Base-by-base conservation (phyloP, 2,888 invertebrate species). In the Metallyticus violacea region DNA sequence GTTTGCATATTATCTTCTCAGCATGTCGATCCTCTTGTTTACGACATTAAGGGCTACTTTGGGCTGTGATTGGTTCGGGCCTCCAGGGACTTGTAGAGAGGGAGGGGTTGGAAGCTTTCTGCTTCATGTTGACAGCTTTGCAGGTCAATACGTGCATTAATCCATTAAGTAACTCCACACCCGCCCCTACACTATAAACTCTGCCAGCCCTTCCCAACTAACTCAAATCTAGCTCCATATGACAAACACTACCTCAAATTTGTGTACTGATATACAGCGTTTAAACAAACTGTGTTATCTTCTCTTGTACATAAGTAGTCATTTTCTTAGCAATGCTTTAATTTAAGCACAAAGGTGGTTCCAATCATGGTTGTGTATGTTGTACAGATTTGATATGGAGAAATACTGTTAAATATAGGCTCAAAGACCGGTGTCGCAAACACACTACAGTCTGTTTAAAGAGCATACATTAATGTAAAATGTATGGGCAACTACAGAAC, bases 91-190 rank as follows among this genome's bases (percentile, higher is more conserved):
- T 83, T 83, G 83, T 25, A 83, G 77, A 83, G 79, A 82, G 25
- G 29, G 30, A 30, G 76, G 80, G 30, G 28, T 22, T 76, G 77
- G 85, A 76, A 29, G 78, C 84, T 80, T 86, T 86, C 86, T 79
- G 85, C 81, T 80, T 62, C 82, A 29, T 87, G 87, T 88, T 88
- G 88, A 88, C 88, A 88, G 87, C 76, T 83, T 86, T 81, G 84
- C 88, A 87, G 88, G 88, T 88, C 88, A 88, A 88, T 88, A 88
- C 88, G 84, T 86, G 86, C 88, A 88, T 87, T 88, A 88, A 88
- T 88, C 88, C 88, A 88, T 87, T 87, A 88, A 87, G 87, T 81
- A 86, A 87, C 84, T 86, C 81, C 85, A 76, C 77, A 62, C 26
- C 80, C 30, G 40, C 40, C 40, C 40, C 87, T 29, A 27, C 80